Evolutionary conservation across 2,113 vertebrate species (phyloP), one percentile per base, ranked within the genome.

Genomic region (Osmerus eperlanus): DNA sequence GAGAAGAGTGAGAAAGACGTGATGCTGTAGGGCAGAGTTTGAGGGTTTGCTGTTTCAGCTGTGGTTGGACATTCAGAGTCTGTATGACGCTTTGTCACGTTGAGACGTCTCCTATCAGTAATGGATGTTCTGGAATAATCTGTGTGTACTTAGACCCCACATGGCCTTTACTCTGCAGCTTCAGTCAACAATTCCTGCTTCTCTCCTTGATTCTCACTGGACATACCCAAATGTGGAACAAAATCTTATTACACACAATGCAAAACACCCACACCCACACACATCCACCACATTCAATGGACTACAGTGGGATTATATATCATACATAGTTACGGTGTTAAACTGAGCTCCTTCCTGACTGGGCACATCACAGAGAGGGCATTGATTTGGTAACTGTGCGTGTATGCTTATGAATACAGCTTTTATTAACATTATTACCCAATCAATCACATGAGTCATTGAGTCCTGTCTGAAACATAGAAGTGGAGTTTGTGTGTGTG

Each of bases 371-470:
- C 58, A 19, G 19, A 72, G 54, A 71, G 18, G 2, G 66, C 18
- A 47, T 54, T 62, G 56, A 60, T 56, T 60, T 60, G 55, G 56
- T 25, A 66, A 54, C 60, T 5, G 4, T 15, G 4, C 69, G 23
- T 61, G 70, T 71, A 29, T 19, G 29, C 68, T 60, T 75, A 73
- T 77, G 67, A 74, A 77, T 55, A 63, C 62, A 19, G 2, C 55
- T 70, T 70, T 60, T 19, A 60, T 70, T 15, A 15, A 23, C 32
- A 47, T 41, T 11, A 60, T 60, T 60, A 60, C 28, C 68, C 68
- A 7, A 70, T 60, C 68, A 60, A 60, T 70, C 68, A 59, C 29
- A 47, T 59, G 55, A 47, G 55, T 70, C 68, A 70, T 16, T 41
- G 53, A 19, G 58, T 19, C 18, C 58, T 21, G 58, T 7, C 19